Evolutionary conservation across 2,797 vertebrate species (phyloP).

Genomic region (Cynodonichthys magdalenae): DNA sequence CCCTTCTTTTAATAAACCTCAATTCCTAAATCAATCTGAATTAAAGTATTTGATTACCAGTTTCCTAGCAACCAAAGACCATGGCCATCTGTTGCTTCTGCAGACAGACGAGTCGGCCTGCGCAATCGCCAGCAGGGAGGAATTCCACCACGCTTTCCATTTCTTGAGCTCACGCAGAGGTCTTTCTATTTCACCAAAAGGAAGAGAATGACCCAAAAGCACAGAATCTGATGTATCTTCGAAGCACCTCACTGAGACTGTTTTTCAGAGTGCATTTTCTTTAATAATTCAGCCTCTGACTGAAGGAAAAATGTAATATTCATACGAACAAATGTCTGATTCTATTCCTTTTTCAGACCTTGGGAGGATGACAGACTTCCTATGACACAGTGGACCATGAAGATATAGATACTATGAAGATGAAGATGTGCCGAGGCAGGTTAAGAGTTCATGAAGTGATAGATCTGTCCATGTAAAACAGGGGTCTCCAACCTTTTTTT

Average conservation of each 20-base stretch:
- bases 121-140: constrained; percentile 71
- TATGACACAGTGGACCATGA: constrained; percentile 28
- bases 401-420: constrained; percentile 8
- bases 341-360: constrained; percentile 49
- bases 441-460: constrained; percentile 35
- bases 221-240: constrained; percentile 36
- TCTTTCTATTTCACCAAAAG: constrained; percentile 44
- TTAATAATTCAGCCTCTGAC: constrained; percentile 77
- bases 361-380: constrained; percentile 49
- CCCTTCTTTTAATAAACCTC: constrained; percentile 74
- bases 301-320: constrained; percentile 72
- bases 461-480: constrained; percentile 2
- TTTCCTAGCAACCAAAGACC: constrained; percentile 85
- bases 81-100: constrained; percentile 84
- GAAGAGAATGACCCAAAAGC: constrained; percentile 39
- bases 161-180: constrained; percentile 43
- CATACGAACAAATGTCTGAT: constrained; percentile 75
- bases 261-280: constrained; percentile 74
- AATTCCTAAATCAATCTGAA: constrained; percentile 78
- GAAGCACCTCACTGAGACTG: constrained; percentile 51
- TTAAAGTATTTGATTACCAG: constrained; percentile 84
- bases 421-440: constrained; percentile 17
- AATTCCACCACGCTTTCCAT: constrained; percentile 75
- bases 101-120: constrained; percentile 68
- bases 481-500: no score